Evolutionary conservation across 1,140 invertebrate species (phyloP).

Genomic region (Apocrypta bakeri): DNA sequence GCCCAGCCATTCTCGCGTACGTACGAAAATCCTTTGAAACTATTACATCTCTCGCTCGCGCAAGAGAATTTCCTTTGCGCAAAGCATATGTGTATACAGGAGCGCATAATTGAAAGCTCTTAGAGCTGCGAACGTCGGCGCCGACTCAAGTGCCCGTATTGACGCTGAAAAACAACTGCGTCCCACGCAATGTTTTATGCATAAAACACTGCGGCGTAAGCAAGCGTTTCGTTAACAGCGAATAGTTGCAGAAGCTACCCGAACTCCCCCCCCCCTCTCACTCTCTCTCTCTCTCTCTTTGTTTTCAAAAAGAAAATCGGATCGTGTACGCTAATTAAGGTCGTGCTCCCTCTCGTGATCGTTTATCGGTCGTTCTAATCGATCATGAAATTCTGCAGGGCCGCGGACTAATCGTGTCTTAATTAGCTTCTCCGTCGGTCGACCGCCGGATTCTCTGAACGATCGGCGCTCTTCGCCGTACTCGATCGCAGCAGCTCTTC

Average conservation of each 20-base stretch:
- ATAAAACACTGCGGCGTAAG: constrained; percentile 36
- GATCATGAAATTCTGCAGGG: constrained; percentile 64
- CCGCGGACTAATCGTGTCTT: constrained; percentile 66
- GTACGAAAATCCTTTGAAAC: neutral
- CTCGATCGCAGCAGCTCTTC: constrained; percentile 11
- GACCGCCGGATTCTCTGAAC: constrained; percentile 51
- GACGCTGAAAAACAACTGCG: neutral
- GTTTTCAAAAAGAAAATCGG: constrained; percentile 57
- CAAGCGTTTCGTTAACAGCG: constrained; percentile 38
- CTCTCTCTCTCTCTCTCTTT: too few species aligned
- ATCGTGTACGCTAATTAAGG: constrained; percentile 68
- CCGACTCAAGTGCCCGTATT: neutral
- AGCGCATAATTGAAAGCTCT: neutral
- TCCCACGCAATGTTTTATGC: constrained; percentile 48
- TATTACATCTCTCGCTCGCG: neutral
- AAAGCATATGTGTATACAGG: too few species aligned
- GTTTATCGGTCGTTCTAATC: constrained; percentile 65
- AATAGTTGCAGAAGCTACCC: constrained; percentile 4
- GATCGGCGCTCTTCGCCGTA: constrained; percentile 50
- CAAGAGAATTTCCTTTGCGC: neutral
- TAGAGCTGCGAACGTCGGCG: neutral
- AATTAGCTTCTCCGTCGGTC: constrained; percentile 65
- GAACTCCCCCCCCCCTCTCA: too few species aligned
- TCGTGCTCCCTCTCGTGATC: constrained; percentile 58
- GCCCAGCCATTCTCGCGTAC: constrained; percentile 52